phyloP scores from a whole-genome alignment of 1,140 invertebrate species.

The Cephus cinctus region DNA sequence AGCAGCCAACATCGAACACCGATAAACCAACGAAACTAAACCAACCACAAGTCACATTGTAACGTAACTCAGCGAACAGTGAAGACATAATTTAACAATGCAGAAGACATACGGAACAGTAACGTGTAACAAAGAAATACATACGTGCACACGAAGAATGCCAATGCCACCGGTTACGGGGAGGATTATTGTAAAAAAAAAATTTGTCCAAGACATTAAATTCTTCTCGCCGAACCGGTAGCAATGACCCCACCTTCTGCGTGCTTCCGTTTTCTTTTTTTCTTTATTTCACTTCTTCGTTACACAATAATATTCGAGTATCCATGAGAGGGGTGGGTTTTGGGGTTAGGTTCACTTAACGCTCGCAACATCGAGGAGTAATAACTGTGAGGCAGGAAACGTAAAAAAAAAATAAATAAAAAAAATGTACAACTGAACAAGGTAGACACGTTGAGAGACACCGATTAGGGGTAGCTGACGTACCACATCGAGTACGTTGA shows the following conservation, averaged over 20 bases:
- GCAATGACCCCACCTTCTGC: no score
- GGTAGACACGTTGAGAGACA: slow-evolving; percentile 33
- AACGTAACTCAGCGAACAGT: slow-evolving; percentile 48
- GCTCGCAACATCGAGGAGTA: slow-evolving; percentile 39
- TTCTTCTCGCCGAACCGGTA: no score
- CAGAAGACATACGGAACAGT: slow-evolving; percentile 2
- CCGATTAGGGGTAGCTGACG: slow-evolving; percentile 52
- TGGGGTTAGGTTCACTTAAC: no score
- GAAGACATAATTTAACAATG: slow-evolving; percentile 40
- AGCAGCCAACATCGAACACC: slow-evolving; percentile 55
- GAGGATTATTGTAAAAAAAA: no score
- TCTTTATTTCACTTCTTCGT: no score
- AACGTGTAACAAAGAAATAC: slow-evolving; percentile 22
- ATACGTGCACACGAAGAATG: slow-evolving; percentile 33
- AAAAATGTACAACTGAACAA: background rate
- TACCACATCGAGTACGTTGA: slow-evolving; percentile 55
- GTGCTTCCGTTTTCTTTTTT: no score
- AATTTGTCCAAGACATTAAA: no score
- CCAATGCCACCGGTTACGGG: slow-evolving; percentile 14
- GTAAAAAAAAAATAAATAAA: slow-evolving; percentile 35
- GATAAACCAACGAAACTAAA: slow-evolving; percentile 52
- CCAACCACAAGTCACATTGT: slow-evolving; percentile 52
- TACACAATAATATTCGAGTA: background rate
- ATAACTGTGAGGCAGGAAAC: slow-evolving; percentile 43
- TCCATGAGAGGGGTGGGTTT: no score